phyloP scores from a whole-genome alignment of 2,797 vertebrate species.

The Eospalax fontanierii region DNA sequence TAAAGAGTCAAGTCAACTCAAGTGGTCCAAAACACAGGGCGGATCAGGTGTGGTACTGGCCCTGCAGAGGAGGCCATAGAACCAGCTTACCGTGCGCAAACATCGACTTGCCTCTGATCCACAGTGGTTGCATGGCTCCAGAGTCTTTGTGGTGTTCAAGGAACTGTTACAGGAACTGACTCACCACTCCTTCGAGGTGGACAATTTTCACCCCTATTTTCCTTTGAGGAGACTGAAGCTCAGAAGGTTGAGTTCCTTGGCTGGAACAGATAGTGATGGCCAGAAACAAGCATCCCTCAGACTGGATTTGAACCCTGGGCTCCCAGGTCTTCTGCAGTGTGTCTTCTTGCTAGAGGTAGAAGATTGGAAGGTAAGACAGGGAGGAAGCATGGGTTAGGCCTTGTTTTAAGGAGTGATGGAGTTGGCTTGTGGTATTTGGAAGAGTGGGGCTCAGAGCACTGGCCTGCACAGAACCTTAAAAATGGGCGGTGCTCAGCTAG shows the following conservation, averaged over 20 bases:
- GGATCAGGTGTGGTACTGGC: slow-evolving; percentile 66
- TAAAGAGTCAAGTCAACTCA: slow-evolving; percentile 74
- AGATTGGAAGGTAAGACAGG: neutral
- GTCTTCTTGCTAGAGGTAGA: neutral
- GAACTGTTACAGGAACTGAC: accelerated
- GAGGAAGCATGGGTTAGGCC: neutral
- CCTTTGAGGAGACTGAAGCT: neutral
- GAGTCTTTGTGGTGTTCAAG: neutral
- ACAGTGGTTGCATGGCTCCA: accelerated
- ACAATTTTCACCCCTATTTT: neutral
- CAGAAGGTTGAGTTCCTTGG: neutral
- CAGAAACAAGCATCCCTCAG: neutral
- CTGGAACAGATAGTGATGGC: no score
- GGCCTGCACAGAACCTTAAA: slow-evolving; percentile 60
- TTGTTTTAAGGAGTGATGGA: neutral
- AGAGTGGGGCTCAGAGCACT: slow-evolving; percentile 56
- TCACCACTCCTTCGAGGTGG: neutral
- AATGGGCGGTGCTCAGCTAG: neutral
- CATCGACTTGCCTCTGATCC: neutral
- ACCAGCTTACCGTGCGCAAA: neutral
- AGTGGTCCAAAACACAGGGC: slow-evolving; percentile 73
- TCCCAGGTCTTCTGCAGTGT: neutral
- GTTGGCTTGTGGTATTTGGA: slow-evolving; percentile 33
- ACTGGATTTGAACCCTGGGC: neutral
- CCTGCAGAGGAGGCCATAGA: slow-evolving; percentile 26